Conservation (phyloP, 1,140 invertebrate genomes). For the Neotoxoptera formosana region DNA sequence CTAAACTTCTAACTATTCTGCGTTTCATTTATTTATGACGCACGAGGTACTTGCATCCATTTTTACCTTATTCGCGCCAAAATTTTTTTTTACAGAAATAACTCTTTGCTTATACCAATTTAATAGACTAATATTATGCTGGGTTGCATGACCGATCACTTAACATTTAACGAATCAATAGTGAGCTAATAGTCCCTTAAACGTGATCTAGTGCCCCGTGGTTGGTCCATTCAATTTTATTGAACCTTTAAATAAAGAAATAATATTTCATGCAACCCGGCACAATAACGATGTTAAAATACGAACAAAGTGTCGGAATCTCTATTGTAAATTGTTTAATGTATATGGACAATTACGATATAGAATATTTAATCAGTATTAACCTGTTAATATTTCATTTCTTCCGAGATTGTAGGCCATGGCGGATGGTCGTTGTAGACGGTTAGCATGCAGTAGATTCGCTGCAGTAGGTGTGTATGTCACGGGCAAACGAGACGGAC, state of each 20-base stretch:
- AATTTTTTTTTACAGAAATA: not conserved
- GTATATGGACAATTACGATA: not conserved
- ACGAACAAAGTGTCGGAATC: not conserved
- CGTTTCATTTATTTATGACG: too few species aligned
- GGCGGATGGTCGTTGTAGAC: not conserved
- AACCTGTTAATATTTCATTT: constrained; percentile 33
- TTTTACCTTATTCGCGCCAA: not conserved
- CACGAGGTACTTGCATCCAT: not conserved
- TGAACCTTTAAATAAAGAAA: too few species aligned
- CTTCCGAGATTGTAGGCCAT: constrained; percentile 19
- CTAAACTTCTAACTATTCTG: not conserved
- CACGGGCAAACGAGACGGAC: not conserved
- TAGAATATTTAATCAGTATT: not conserved
- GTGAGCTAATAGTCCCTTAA: too few species aligned
- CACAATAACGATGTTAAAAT: not conserved
- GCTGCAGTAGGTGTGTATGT: not conserved
- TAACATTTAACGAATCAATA: too few species aligned
- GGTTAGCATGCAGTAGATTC: too few species aligned
- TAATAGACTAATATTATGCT: not conserved
- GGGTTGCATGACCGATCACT: too few species aligned
- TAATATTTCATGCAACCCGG: too few species aligned
- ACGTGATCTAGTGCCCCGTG: too few species aligned
- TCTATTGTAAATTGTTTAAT: not conserved
- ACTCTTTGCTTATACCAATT: not conserved
- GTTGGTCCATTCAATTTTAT: too few species aligned